Evolutionary conservation across 2,113 vertebrate genomes (phyloP), one percentile per base, ranked within the genome.

Genomic region (Sceloporus tristichus): DNA sequence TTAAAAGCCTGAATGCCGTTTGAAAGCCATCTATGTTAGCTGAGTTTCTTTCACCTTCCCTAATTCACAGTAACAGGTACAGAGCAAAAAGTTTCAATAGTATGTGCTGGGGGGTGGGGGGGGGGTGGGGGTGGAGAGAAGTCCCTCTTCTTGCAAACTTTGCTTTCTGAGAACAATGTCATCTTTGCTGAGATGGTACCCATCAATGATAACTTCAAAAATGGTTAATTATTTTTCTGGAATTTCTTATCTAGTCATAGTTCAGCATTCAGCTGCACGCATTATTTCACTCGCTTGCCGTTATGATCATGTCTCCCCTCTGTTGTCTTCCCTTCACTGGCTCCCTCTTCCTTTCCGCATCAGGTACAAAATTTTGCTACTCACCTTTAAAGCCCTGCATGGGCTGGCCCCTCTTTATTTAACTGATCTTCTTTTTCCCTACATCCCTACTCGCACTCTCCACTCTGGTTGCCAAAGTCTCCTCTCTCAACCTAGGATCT

Each of bases 1-100:
- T 94, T 96, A 96, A 91, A 92, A 93, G 65, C 89, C 86, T 94
- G 79, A 94, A 92, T 84, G 16, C 73, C 81, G 34, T 82, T 91
- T 90, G 83, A 93, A 92, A 91, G 21, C 27, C 29, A 91, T 89
- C 90, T 94, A 9, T 79, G 34, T 48, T 88, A 59, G 88, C 42
- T 91, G 38, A 27, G 93, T 94, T 94, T 94, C 65, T 91, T 79
- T 88, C 77, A 93, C 94, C 89, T 92, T 73, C 85, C 90, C 25
- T 87, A 90, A 90, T 91, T 91, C 82, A 88, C 2, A 34, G 6
- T 87, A 88, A 90, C 88, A 84, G 91, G 25, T 59, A 85, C 2
- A 81, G 10, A 82, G 8, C 1, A 84, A 80, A 91, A 81, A 23
- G 68, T 88, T 84, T 83, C 73, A 91, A 34, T 85, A 34, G 73